Base-by-base conservation (phyloP, 1,140 invertebrate genomes). In the Panagrolaimus sp. region DNA sequence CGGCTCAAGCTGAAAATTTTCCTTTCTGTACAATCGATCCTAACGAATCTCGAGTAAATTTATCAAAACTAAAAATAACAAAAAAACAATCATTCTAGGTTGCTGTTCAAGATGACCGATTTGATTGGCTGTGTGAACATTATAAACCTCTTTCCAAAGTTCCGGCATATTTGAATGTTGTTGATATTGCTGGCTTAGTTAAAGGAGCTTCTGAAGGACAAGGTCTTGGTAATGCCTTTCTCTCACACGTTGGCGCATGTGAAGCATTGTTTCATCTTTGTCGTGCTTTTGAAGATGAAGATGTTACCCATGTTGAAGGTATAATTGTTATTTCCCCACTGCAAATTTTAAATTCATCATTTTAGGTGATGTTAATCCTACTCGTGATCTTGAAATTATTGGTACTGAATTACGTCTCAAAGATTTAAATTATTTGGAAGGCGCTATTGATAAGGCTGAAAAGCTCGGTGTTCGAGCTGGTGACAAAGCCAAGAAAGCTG, bases 11-110 rank as follows among this genome's bases (percentile, higher is more conserved):
- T 66, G 92, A 98, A 86, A 98, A 99, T 83, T 97, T 98, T 85
- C 96, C 96, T 5, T 99, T 99, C 87, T 99, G 96, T 87, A 99
- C 96, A 81, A 99, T 99, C 82, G 94, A 98, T 87, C 96, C 96
- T 25, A 98, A 98, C 92, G 96, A 98, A 89, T 97, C 93, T 91
- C 89, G 95, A 78, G 96, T n/a, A n/a, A n/a, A n/a, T n/a, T n/a
- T n/a, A n/a, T n/a, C n/a, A n/a, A n/a, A n/a, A n/a, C n/a, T n/a
- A n/a, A n/a, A n/a, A n/a, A n/a, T n/a, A n/a, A n/a, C n/a, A n/a
- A n/a, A n/a, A n/a, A n/a, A n/a, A n/a, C n/a, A n/a, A n/a, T n/a
- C n/a, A n/a, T n/a, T n/a, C n/a, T n/a, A n/a, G n/a, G n/a, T 98
- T 75, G 92, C 95, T n/a, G 94, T 99, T 7, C 93, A 94, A 9